A percentile compares a stretch with the other conserved stretches of the same genome.
Conservation (phyloP, 2,797 vertebrate genomes). For the Rhinatrema bivittatum region DNA sequence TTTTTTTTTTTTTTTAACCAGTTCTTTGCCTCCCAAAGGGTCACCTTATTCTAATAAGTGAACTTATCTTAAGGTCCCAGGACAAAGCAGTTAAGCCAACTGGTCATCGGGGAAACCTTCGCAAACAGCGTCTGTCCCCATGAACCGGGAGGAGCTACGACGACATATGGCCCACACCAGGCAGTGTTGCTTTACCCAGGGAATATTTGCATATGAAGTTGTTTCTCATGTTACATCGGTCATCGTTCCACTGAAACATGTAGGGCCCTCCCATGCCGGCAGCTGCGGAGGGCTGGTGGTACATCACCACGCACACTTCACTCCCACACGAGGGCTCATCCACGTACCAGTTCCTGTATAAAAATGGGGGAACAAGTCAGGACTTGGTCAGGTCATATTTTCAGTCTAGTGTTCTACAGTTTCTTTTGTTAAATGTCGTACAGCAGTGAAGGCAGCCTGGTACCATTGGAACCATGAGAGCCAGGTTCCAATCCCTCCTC, state of each 20-base stretch:
- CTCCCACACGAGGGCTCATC: slow-evolving; percentile 87
- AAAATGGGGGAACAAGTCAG: background rate
- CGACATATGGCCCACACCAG: no score
- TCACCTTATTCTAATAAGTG: no score
- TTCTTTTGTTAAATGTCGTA: background rate
- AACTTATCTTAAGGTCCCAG: no score
- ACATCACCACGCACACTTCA: slow-evolving; percentile 84
- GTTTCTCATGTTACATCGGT: slow-evolving; percentile 85
- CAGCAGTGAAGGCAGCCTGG: no score
- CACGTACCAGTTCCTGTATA: slow-evolving; percentile 81
- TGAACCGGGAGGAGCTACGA: no score
- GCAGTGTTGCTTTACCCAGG: no score
- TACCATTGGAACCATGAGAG: no score
- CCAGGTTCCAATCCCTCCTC: accelerated
- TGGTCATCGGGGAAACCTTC: no score
- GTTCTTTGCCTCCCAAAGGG: no score
- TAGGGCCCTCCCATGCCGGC: slow-evolving; percentile 64
- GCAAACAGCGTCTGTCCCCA: no score
- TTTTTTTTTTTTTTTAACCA: no score
- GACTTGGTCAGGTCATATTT: background rate
- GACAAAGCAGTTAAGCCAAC: no score
- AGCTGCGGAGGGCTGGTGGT: slow-evolving; percentile 72
- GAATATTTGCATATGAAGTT: slow-evolving; percentile 96
- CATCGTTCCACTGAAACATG: slow-evolving; percentile 87
- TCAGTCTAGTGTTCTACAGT: accelerated